Conservation (phyloP, 2,113 vertebrate genomes). For the Pavo muticus region DNA sequence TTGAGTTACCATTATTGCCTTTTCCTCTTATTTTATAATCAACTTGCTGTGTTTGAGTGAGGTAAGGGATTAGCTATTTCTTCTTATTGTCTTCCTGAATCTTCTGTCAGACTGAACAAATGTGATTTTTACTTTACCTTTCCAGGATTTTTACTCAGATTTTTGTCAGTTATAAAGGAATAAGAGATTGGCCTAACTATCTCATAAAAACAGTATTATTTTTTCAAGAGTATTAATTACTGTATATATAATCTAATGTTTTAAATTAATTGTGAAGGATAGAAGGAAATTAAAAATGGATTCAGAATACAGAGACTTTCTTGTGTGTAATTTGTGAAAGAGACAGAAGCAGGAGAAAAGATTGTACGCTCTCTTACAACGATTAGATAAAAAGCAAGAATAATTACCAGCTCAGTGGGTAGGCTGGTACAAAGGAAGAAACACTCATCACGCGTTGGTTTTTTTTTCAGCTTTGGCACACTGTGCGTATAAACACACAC, state of each 20-base stretch:
- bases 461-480: conserved; percentile 55
- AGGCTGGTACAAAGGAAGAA: conserved; percentile 61
- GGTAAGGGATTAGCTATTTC: neutral
- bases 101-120: neutral
- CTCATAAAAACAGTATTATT: neutral
- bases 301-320: neutral
- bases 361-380: conserved; percentile 49
- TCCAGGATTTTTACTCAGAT: neutral
- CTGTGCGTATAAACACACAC: conserved; percentile 9
- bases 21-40: neutral
- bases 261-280: neutral
- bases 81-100: neutral
- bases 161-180: neutral
- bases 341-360: neutral
- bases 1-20: neutral
- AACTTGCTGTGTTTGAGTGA: neutral
- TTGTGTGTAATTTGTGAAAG: neutral
- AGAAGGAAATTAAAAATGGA: neutral
- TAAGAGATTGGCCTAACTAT: neutral
- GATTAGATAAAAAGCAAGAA: conserved; percentile 72
- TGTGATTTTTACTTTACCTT: neutral
- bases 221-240: conserved; percentile 5
- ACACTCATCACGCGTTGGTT: conserved; percentile 49
- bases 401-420: conserved; percentile 70
- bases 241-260: neutral